phyloP scores from a whole-genome alignment of 2,113 vertebrate genomes.

The Hiodon alosoides region DNA sequence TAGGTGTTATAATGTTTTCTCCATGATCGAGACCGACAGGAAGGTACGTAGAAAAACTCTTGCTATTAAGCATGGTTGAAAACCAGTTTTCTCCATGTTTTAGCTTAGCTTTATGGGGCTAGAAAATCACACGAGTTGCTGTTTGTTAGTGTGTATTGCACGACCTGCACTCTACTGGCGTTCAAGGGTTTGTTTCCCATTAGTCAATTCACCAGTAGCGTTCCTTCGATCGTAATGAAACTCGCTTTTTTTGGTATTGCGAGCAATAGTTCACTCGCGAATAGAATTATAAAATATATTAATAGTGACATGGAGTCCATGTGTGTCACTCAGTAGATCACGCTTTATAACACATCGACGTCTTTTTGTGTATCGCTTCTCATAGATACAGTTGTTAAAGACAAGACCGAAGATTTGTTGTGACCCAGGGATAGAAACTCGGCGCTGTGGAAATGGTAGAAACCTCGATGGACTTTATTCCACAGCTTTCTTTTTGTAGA shows the following conservation, averaged over 20 bases:
- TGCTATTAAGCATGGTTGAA: background rate
- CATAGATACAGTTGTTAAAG: background rate
- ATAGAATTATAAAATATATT: background rate
- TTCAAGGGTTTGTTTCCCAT: background rate
- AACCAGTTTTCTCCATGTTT: background rate
- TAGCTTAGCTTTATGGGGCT: background rate
- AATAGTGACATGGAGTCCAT: background rate
- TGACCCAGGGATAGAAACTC: background rate
- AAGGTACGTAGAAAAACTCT: background rate
- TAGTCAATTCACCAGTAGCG: background rate
- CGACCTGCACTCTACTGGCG: background rate
- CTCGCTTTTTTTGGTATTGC: background rate
- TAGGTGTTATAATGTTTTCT: background rate
- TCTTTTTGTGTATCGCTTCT: slow-evolving; percentile 3
- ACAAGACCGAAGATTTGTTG: slow-evolving; percentile 14
- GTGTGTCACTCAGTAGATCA: background rate
- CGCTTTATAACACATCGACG: background rate
- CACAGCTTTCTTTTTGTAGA: background rate
- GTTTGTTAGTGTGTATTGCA: background rate
- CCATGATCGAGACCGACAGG: background rate
- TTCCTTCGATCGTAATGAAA: background rate
- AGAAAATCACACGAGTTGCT: background rate
- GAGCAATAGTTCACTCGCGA: background rate
- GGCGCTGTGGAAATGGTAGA: background rate
- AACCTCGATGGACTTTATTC: background rate